phyloP scores from a whole-genome alignment of 2,797 vertebrate genomes.

The Austrolebias charrua region DNA sequence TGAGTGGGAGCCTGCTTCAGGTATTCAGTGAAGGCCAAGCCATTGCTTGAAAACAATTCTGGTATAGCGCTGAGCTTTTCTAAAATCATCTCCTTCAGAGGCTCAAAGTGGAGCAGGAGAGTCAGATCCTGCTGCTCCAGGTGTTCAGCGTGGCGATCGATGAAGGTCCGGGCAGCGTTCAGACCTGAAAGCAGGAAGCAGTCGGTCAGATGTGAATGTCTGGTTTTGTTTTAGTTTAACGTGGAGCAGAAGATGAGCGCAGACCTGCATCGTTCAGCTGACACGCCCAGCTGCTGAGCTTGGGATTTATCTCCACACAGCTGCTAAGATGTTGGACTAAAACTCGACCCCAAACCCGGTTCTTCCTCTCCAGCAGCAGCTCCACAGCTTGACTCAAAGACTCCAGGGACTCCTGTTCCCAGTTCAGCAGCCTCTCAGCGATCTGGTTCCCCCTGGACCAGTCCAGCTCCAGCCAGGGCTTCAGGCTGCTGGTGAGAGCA shows the following conservation, averaged over 20 bases:
- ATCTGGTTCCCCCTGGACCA: constrained; percentile 66
- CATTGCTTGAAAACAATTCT: constrained; percentile 62
- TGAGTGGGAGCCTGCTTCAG: constrained; percentile 74
- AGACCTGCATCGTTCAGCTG: constrained; percentile 84
- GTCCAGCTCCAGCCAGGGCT: constrained; percentile 85
- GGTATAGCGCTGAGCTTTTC: constrained; percentile 79
- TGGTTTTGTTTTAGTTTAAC: background rate
- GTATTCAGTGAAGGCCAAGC: constrained; percentile 75
- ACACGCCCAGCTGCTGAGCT: constrained; percentile 83
- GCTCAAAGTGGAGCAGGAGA: constrained; percentile 66
- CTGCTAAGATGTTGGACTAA: constrained; percentile 83
- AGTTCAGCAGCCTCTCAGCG: constrained; percentile 52
- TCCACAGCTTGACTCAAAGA: constrained; percentile 76
- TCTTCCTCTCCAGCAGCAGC: constrained; percentile 79
- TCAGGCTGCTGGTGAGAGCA: constrained; percentile 52
- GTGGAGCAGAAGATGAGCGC: background rate
- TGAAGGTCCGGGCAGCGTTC: constrained; percentile 81
- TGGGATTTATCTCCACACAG: constrained; percentile 73
- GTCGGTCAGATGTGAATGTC: background rate
- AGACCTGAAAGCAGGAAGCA: constrained; percentile 76
- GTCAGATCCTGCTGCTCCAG: constrained; percentile 82
- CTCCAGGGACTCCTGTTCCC: constrained; percentile 40
- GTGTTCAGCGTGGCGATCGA: constrained; percentile 66
- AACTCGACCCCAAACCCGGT: constrained; percentile 84
- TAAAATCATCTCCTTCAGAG: constrained; percentile 78